Base-by-base conservation (phyloP, 2,113 vertebrate species). In the Nycticebus coucang region DNA sequence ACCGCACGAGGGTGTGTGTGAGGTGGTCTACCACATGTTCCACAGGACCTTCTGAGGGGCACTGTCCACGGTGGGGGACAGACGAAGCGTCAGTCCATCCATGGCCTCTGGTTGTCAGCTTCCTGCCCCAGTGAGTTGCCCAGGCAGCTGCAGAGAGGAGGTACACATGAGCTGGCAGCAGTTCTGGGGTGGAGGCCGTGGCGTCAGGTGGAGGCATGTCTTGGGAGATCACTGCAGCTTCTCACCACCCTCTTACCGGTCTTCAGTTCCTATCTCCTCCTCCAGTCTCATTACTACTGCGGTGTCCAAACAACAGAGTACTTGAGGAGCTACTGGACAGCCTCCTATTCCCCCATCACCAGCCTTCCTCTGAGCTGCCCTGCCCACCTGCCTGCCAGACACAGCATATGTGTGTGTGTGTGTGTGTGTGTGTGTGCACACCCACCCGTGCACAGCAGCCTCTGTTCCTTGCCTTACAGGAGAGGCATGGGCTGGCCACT, bases 91-190 rank as follows among this genome's bases (percentile, higher is more conserved):
- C 13, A 24, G 0, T 8, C 17, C 18, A 13, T 24, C 41, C 77
- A 18, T 19, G 5, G 4, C 1, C 30, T 1, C 17, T 18, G 0
- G 3, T 13, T 26, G 21, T 50, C 30, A 37, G 2, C 0, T 0
- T 26, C 50, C 28, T 1, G 1, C 24, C 79, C 33, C 18, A 4
- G 14, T 0, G 0, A 15, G n/a, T 2, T 17, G 35, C 62, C 62
- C 33, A 1, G 45, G 24, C 22, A 14, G 11, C 71, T 7, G 37
- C 8, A 26, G 26, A 66, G n/a, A 0, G 9, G 8, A 12, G 28
- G 26, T 14, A 11, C 13, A 24, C 18, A 1, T 0, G 0, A 28
- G 41, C n/a, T 82, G 3, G 0, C 1, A 12, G 28, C 17, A 10
- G 50, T 26, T 10, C 69, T 4, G 26, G 30, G n/a, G 1, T 72